Evolutionary conservation across 2,797 vertebrate genomes (phyloP).

Genomic region (Danio aesculapii): DNA sequence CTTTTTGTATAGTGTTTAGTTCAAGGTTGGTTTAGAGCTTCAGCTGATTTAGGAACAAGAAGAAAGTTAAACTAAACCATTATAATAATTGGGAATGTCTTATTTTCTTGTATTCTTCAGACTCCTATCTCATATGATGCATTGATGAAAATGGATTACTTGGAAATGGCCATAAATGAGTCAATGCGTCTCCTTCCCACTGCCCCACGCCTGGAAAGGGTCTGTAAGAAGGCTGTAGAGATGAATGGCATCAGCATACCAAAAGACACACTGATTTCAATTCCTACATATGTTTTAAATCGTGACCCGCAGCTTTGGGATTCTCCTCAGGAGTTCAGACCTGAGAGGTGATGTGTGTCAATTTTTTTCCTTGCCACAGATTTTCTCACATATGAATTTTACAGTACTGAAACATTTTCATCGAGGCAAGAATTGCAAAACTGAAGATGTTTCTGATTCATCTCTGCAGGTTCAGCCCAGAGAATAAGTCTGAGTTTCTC

Average conservation of each 20-base stretch:
- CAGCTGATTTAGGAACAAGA: too few relatives aligned
- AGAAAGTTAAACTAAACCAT: too few relatives aligned
- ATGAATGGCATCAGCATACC: conserved; percentile 74
- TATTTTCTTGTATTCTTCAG: conserved; percentile 57
- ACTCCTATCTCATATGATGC: conserved; percentile 62
- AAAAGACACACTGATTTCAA: conserved; percentile 62
- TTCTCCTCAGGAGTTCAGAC: conserved; percentile 75
- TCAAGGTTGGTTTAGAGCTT: too few relatives aligned
- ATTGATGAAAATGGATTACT: conserved; percentile 79
- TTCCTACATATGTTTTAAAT: conserved; percentile 73
- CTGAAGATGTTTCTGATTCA: background rate
- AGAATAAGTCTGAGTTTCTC: conserved; percentile 78
- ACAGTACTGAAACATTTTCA: too few relatives aligned
- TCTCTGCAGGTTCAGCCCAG: conserved; percentile 82
- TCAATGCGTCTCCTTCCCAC: conserved; percentile 71
- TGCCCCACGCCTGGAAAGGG: conserved; percentile 68
- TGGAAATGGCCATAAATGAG: conserved; percentile 81
- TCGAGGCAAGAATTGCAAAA: too few relatives aligned
- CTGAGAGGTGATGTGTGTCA: conserved; percentile 79
- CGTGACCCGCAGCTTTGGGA: conserved; percentile 69
- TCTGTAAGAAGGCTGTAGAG: conserved; percentile 76
- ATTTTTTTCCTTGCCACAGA: too few relatives aligned
- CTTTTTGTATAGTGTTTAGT: too few relatives aligned
- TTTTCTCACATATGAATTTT: too few relatives aligned
- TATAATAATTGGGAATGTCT: too few relatives aligned